phyloP scores from a whole-genome alignment of 1,140 invertebrate species.

The Carcinoscorpius rotundicauda region DNA sequence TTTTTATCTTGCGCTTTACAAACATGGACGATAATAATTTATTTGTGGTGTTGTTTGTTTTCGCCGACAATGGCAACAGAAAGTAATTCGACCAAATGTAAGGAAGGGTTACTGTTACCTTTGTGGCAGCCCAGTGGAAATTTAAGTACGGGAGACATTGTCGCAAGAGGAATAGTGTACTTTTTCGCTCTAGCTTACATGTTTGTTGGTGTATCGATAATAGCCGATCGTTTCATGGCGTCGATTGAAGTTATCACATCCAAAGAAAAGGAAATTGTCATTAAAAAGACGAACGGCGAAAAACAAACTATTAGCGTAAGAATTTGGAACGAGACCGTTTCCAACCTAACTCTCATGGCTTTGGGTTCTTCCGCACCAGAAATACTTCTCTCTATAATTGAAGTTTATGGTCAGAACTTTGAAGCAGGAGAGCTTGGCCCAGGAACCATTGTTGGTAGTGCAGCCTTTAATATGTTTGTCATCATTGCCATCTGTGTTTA shows the following conservation, averaged over 20 bases:
- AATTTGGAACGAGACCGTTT: slow-evolving; percentile 95
- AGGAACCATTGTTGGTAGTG: slow-evolving; percentile 92
- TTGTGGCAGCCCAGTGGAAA: slow-evolving; percentile 63
- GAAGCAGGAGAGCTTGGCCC: slow-evolving; percentile 94
- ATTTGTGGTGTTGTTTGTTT: too few relatives aligned
- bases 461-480: slow-evolving; percentile 95
- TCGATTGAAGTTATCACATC: slow-evolving; percentile 98
- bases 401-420: slow-evolving; percentile 88
- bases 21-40: too few relatives aligned
- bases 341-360: slow-evolving; percentile 96
- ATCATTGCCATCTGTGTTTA: slow-evolving; percentile 92
- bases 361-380: slow-evolving; percentile 95
- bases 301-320: slow-evolving; percentile 63
- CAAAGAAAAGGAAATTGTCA: slow-evolving; percentile 73
- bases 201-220: slow-evolving; percentile 96
- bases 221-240: slow-evolving; percentile 97
- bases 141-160: slow-evolving; percentile 47
- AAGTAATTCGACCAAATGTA: slow-evolving; percentile 35
- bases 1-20: too few relatives aligned
- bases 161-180: slow-evolving; percentile 75
- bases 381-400: slow-evolving; percentile 90
- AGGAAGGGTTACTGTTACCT: slow-evolving; percentile 62
- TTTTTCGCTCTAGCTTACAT: slow-evolving; percentile 77
- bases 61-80: too few relatives aligned
- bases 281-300: slow-evolving; percentile 64